Evolutionary conservation across 2,113 vertebrate genomes (phyloP).

Genomic region (Brachyistius frenatus): DNA sequence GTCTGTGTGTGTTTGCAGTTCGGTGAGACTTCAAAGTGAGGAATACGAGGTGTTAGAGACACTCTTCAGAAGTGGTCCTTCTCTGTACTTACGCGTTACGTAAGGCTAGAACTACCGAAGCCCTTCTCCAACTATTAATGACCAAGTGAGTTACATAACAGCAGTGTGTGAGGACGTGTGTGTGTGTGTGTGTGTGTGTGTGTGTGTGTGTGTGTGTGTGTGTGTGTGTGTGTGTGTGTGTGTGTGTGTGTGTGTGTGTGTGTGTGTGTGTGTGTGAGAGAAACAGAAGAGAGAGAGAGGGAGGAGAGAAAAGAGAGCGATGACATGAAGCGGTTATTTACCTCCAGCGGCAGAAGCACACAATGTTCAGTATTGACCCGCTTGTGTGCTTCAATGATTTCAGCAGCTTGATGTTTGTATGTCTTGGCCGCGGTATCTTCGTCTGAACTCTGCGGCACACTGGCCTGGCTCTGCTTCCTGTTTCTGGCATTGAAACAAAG

Average conservation of each 20-base stretch:
- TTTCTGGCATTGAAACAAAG: constrained; percentile 28
- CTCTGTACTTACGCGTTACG: constrained; percentile 47
- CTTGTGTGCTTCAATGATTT: constrained; percentile 47
- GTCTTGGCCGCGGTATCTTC: constrained; percentile 44
- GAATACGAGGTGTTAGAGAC: constrained; percentile 13
- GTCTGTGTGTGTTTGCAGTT: background rate
- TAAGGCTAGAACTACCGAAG: constrained; percentile 46
- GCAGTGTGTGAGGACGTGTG: constrained; percentile 38
- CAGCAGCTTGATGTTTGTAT: constrained; percentile 53
- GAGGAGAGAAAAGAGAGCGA: constrained; percentile 4
- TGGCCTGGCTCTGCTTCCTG: constrained; percentile 30
- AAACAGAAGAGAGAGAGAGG: background rate
- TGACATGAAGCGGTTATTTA: constrained; percentile 23
- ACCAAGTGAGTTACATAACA: constrained; percentile 54
- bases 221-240: constrained; percentile 23
- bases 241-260: constrained; percentile 41
- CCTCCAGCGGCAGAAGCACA: constrained; percentile 53
- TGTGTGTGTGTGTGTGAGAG: constrained; percentile 18
- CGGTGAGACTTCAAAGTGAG: constrained; percentile 29
- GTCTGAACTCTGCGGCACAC: constrained; percentile 37
- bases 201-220: constrained; percentile 30
- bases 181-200: constrained; percentile 18
- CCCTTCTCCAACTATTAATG: constrained; percentile 52
- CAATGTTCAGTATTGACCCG: constrained; percentile 66
- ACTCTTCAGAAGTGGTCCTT: constrained; percentile 24